Percentiles rank a stretch among this genome's conserved stretches.
Evolutionary conservation across 2,797 vertebrate species (phyloP).

Genomic region (Erethizon dorsatum): DNA sequence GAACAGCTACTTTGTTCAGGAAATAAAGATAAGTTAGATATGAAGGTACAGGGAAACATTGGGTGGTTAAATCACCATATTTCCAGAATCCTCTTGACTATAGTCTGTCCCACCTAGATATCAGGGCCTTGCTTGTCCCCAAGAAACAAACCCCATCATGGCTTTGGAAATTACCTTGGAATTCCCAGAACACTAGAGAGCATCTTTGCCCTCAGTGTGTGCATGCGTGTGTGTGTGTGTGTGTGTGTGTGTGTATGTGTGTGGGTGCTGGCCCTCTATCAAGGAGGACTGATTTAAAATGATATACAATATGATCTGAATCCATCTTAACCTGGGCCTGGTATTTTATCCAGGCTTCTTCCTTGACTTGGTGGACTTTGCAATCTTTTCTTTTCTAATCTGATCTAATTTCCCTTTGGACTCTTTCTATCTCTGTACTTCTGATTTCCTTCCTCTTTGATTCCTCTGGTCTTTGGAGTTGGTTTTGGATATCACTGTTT

Average conservation of each 20-base stretch:
- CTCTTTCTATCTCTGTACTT: background rate
- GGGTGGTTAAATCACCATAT: background rate
- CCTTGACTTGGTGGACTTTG: background rate
- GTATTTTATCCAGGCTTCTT: background rate
- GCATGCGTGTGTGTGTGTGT: background rate
- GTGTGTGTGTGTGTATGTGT: background rate
- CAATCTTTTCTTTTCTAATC: background rate
- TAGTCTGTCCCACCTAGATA: background rate
- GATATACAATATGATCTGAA: background rate
- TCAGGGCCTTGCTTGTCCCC: background rate
- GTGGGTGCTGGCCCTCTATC: background rate
- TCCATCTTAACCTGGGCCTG: background rate
- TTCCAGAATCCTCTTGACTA: background rate
- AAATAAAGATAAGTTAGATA: background rate
- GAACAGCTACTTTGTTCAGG: background rate
- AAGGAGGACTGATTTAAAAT: background rate
- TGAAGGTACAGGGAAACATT: background rate
- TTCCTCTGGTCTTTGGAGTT: background rate
- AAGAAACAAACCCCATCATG: background rate
- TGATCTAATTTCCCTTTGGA: background rate
- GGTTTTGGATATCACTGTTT: background rate
- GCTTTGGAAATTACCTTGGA: conserved; percentile 25
- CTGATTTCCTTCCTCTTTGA: background rate
- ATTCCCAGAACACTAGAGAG: background rate
- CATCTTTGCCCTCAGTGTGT: background rate